Evolutionary conservation across 2,113 vertebrate species (phyloP), one percentile per base, ranked within the genome.

Genomic region (Pituophis catenifer): DNA sequence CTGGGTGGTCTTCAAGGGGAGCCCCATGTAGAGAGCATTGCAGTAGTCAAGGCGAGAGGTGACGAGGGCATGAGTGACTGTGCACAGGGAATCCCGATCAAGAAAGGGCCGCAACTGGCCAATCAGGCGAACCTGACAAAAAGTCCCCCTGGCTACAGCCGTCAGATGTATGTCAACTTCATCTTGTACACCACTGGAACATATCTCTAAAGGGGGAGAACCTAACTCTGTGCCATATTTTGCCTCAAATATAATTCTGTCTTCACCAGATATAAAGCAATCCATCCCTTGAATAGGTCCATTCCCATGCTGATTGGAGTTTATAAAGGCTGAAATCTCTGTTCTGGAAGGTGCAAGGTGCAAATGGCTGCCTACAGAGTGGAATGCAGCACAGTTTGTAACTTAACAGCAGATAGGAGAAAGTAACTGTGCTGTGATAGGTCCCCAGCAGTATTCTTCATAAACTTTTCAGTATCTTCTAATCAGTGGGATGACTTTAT

Each of bases 101-200:
- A 38, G 38, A 38, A 38, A 38, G 38, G 38, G 38, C 38, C 38
- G 38, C 38, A 38, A 38, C 38, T 38, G 38, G 38, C 38, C 1
- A 38, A 38, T 1, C 38, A 38, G 38, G 38, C 38, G 38, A 38
- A 38, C 38, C 38, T 38, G 38, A 38, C 38, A 38, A 38, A 38
- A 38, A 1, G 38, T 38, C 38, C 38, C 38, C 38, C 38, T 38
- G 38, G 38, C 2, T 38, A 38, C 38, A 38, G 38, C 38, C 38
- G 1, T 38, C 38, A 38, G 38, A 38, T 38, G 38, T 38, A 94
- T 65, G 92, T 90, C 93, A 94, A 94, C 95, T 93, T 93, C 88
- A 92, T 88, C 89, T 94, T 92, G 12, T 24, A 89, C 24, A 94
- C n/a, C 88, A 0, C 0, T 88, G 13, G 92, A 93, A 55, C 91